These are phyloP conservation scores for Lucilia sericata DNA, from an alignment of 1,140 invertebrate genomes.

Conservation along the genomic window DNA sequence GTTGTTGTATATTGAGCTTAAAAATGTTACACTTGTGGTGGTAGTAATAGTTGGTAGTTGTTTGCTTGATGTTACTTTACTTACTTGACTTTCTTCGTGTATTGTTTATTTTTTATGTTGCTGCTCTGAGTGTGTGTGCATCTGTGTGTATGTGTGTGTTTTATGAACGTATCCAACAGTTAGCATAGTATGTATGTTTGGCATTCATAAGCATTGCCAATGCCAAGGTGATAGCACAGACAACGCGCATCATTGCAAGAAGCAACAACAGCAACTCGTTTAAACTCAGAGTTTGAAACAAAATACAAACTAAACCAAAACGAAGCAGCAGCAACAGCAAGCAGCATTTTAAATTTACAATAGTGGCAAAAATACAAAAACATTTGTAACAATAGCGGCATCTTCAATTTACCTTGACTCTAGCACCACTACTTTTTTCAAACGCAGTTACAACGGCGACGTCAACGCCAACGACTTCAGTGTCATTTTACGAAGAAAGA, in stretches of 20 bases:
- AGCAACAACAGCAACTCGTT: slow-evolving; percentile 38
- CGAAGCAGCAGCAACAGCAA: slow-evolving; percentile 8
- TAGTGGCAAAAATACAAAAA: slow-evolving; percentile 1
- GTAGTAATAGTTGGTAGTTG: too few relatives aligned
- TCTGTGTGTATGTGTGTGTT: background rate
- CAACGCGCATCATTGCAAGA: slow-evolving; percentile 48
- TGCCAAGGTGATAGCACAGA: slow-evolving; percentile 66
- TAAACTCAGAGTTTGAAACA: background rate
- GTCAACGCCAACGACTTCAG: background rate
- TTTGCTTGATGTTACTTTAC: background rate
- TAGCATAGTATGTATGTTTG: slow-evolving; percentile 44
- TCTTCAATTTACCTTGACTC: slow-evolving; percentile 38
- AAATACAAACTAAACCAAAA: background rate
- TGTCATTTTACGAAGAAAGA: background rate
- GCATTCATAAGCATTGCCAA: slow-evolving; percentile 64
- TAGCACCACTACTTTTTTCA: background rate
- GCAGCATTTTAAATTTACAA: slow-evolving; percentile 5
- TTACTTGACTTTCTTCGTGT: background rate
- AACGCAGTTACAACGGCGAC: background rate
- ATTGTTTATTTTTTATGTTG: background rate
- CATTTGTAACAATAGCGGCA: slow-evolving; percentile 46
- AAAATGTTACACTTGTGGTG: too few relatives aligned
- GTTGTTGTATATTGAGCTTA: background rate
- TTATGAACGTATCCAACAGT: slow-evolving; percentile 33
- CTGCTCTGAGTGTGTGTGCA: background rate